Base-by-base conservation (phyloP, 2,888 invertebrate species). In the Exephanes ischioxanthus region DNA sequence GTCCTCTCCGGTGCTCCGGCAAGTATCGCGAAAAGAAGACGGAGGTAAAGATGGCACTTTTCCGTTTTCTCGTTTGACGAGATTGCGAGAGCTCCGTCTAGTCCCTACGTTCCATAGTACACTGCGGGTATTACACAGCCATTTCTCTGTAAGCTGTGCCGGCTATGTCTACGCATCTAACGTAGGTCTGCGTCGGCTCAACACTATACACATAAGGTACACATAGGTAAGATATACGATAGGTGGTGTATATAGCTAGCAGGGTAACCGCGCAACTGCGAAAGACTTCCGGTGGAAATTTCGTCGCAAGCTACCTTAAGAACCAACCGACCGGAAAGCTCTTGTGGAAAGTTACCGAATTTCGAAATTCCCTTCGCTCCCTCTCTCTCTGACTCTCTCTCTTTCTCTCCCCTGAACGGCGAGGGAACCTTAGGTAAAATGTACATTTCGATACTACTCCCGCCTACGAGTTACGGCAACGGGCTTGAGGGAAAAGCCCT, bases 401-500 rank as follows among this genome's bases (percentile, higher is more conserved):
- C 45, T 48, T 48, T 48, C 45, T 48, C 45, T 48, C 14, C 16
- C 4, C 3, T 4, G 14, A 67, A 61, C 33, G 63, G 11, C 48
- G 45, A 16, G 9, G 58, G n/a, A 61, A 16, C 45, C 26, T 16
- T 33, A 58, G 37, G 58, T 68, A 41, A n/a, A n/a, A 37, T 51
- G 41, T 66, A 61, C n/a, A 72, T 55, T 37, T 48, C 22, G 48
- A 55, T 58, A 77, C 55, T 55, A 22, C 67, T 55, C 2, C 26
- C 16, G 55, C 22, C 73, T 26, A 71, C n/a, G 53, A 41, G 30
- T 5, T 53, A 71, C 70, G 26, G 19, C 63, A 11, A 22, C 63
- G 63, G 22, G 83, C 86, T 76, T 78, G 66, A 75, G 37, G 71
- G 75, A 83, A 85, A 80, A 73, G 63, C 26, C 45, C 63, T 53